Conservation (phyloP, 1,140 invertebrate species). For the Zaprionus inermis region DNA sequence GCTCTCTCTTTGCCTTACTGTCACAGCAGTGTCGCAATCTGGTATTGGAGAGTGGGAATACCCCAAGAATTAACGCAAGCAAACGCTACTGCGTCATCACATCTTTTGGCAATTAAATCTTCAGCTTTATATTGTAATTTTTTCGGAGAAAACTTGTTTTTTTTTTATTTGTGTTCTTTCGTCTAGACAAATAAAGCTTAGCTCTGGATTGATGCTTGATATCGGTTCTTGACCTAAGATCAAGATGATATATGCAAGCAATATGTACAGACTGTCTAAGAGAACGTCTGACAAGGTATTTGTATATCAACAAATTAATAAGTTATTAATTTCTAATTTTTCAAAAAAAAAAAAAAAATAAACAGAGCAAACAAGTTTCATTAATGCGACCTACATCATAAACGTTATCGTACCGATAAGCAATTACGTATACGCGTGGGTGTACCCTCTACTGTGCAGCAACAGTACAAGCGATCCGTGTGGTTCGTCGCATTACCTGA, state of each 20-base stretch:
- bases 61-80: background rate
- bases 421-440: background rate
- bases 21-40: background rate
- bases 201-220: background rate
- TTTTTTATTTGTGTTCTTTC: too few relatives aligned
- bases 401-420: background rate
- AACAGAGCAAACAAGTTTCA: background rate
- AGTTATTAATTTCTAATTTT: background rate
- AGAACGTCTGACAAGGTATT: too few relatives aligned
- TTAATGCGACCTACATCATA: background rate
- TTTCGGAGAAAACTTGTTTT: conserved; percentile 2
- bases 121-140: background rate
- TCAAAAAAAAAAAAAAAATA: too few relatives aligned
- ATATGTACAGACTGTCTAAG: background rate
- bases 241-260: background rate
- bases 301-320: background rate
- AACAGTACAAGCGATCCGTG: conserved; percentile 14
- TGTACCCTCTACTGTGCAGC: background rate
- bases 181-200: background rate
- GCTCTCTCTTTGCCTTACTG: background rate
- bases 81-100: conserved; percentile 8
- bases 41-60: background rate
- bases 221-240: conserved; percentile 1
- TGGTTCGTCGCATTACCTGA: conserved; percentile 35
- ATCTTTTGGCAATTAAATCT: background rate